Percentiles rank a stretch among this genome's conserved stretches.
These are phyloP conservation scores for Musca domestica DNA, from an alignment of 1,140 invertebrate species.

Conservation along the genomic window DNA sequence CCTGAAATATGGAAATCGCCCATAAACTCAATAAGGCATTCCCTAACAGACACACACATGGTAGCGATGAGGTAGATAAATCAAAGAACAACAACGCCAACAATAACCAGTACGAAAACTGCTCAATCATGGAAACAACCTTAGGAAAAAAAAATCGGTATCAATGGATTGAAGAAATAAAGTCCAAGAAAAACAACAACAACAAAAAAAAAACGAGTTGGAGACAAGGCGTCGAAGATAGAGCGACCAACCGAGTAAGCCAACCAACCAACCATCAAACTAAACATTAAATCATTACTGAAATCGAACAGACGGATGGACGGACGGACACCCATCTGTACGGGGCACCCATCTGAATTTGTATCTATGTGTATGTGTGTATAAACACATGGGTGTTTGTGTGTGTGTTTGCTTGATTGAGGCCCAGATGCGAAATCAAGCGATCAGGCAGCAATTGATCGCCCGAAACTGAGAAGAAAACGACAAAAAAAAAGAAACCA, in stretches of 20 bases:
- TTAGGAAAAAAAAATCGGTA: background rate
- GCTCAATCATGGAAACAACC: background rate
- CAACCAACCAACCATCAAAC: background rate
- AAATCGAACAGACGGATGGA: background rate
- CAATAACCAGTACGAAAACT: background rate
- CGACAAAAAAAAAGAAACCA: no score
- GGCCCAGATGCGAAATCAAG: background rate
- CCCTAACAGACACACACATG: constrained; percentile 2
- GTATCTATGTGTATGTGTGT: background rate
- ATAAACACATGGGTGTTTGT: background rate
- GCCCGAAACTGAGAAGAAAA: no score
- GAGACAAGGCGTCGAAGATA: background rate
- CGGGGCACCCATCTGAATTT: background rate
- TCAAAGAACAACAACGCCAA: background rate
- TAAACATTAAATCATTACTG: background rate
- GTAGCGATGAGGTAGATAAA: background rate
- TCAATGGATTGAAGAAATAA: background rate
- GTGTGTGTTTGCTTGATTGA: background rate
- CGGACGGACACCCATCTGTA: background rate
- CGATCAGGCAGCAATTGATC: background rate
- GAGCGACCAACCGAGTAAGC: background rate
- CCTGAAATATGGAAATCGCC: no score
- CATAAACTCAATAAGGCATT: no score
- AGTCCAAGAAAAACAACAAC: background rate
- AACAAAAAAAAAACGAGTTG: background rate